Conservation (phyloP, 1,140 invertebrate species). For the Bombus cullumanus region DNA sequence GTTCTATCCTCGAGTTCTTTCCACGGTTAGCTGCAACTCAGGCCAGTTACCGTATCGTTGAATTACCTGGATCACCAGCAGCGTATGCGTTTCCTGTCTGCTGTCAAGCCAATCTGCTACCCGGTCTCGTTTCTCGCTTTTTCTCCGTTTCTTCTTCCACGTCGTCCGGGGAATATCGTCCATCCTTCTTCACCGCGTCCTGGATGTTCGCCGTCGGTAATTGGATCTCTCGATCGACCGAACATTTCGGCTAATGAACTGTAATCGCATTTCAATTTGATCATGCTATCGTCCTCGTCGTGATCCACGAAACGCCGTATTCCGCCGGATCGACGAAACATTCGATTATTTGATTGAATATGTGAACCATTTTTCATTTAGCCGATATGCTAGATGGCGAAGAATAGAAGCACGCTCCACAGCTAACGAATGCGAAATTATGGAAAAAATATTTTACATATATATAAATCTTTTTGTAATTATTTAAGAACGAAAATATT, state of each 20-base stretch:
- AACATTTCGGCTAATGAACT: conserved; percentile 56
- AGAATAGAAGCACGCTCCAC: neutral
- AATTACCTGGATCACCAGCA: conserved; percentile 44
- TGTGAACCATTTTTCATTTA: conserved; percentile 25
- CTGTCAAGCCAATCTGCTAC: conserved; percentile 44
- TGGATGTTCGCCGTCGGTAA: conserved; percentile 31
- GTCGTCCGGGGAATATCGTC: conserved; percentile 1
- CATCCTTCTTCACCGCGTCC: conserved; percentile 10
- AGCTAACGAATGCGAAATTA: too few relatives aligned
- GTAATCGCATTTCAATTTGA: conserved; percentile 56
- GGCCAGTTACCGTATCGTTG: conserved; percentile 29
- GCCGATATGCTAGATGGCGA: neutral
- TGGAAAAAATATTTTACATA: too few relatives aligned
- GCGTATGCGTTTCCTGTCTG: conserved; percentile 35
- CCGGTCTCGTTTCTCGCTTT: conserved; percentile 25
- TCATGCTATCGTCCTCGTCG: conserved; percentile 23
- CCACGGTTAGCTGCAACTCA: neutral
- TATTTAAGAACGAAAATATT: too few relatives aligned
- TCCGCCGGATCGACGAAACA: conserved; percentile 5
- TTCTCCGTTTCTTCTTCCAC: conserved; percentile 26
- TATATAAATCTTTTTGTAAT: too few relatives aligned
- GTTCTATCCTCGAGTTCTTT: neutral
- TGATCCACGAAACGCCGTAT: conserved; percentile 14
- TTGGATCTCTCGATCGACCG: conserved; percentile 53
- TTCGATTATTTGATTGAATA: conserved; percentile 32